Evolutionary conservation across 1,140 invertebrate genomes (phyloP), one percentile per base, ranked within the genome.

Genomic region (Panagrolaimus sp.): DNA sequence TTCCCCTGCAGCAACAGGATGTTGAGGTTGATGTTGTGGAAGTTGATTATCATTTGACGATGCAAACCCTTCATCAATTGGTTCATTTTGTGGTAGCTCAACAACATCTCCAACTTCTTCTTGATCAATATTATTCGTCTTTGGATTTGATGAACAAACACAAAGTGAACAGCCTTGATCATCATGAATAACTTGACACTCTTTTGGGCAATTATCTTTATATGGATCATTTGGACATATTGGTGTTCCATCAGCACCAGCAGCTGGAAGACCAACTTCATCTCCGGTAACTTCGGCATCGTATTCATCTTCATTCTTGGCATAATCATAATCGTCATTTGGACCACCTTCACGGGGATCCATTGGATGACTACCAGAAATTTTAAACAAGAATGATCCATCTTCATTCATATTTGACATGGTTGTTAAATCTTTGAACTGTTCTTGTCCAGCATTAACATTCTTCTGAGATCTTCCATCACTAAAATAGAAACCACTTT

Each of bases 381-480:
- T 57, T 23, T 73, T 73, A 47, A 70, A 73, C 13, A 73, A 14
- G 45, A 75, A 73, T n/a, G 69, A n/a, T 0, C 72, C 72, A 25
- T 57, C 43, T 16, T 74, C 72, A n/a, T 67, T 44, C 8, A 74
- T 71, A 62, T 73, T 73, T 0, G 72, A 57, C 20, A 61, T 48
- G 31, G 72, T 73, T 16, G 42, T 53, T n/a, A 73, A 44, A 25
- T 74, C 66, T 5, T 57, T 57, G 8, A 71, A 61, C 13, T 13
- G 23, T 14, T 31, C 38, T 16, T 31, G 75, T 20, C 72, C 73
- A 14, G 74, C 66, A 45, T 73, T 69, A 25, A 75, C 20, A 16
- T 75, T 9, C 43, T 73, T 73, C 31, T 73, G 73, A 48, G 45
- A 71, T 16, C 73, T n/a, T 9, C 72, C 72, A 63, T 73, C 72